A percentile compares a stretch with the other conserved stretches of the same genome.
Evolutionary conservation across 2,797 vertebrate species (phyloP).

Genomic region (Arctocebus calabarensis): DNA sequence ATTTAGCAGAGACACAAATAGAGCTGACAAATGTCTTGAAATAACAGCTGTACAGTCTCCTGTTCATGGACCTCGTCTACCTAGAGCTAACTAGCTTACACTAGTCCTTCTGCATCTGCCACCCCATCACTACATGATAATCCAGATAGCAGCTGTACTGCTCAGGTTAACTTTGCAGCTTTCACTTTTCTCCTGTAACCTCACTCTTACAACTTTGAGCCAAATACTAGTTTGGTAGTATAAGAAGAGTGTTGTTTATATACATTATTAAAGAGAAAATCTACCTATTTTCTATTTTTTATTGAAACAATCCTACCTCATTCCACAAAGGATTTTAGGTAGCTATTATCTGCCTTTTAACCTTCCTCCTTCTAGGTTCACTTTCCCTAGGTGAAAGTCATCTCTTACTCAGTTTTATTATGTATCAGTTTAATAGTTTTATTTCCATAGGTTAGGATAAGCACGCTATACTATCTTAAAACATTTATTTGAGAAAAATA

Average conservation of each 20-base stretch:
- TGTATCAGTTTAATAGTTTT: background rate
- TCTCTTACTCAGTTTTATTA: constrained; percentile 13
- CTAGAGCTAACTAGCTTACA: background rate
- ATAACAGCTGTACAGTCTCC: background rate
- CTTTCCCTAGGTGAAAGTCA: constrained; percentile 15
- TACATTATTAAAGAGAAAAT: background rate
- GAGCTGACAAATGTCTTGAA: constrained; percentile 22
- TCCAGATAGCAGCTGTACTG: background rate
- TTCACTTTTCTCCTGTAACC: background rate
- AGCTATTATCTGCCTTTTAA: background rate
- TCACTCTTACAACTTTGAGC: constrained; percentile 12
- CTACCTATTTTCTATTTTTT: background rate
- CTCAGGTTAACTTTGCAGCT: background rate
- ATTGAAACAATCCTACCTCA: constrained; percentile 5
- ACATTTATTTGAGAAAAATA: constrained; percentile 52
- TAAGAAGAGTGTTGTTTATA: constrained; percentile 40
- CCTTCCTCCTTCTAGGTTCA: background rate
- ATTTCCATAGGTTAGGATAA: constrained; percentile 53
- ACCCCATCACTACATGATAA: background rate
- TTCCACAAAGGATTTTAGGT: background rate
- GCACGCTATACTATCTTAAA: background rate
- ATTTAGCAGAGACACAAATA: constrained; percentile 38
- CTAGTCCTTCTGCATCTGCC: background rate
- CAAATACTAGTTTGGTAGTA: constrained; percentile 15
- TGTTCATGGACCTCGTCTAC: background rate